These are phyloP conservation scores for Patella pellucida DNA, from an alignment of 2,888 invertebrate genomes.

Conservation along the genomic window DNA sequence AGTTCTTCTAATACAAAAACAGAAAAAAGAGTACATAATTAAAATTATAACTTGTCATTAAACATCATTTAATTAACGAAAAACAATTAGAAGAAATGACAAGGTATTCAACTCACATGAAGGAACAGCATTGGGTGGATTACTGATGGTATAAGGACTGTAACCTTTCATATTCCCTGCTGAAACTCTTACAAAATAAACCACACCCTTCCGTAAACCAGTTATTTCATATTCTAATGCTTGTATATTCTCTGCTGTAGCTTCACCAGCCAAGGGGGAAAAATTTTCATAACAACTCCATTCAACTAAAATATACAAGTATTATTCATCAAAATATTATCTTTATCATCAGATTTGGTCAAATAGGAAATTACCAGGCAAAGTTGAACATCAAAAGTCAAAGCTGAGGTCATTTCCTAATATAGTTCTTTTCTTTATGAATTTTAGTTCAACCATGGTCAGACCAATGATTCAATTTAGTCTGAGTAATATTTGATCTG, in stretches of 20 bases:
- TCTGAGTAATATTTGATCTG: no score
- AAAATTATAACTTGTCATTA: no score
- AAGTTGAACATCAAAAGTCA: no score
- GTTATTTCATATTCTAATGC: slow-evolving; percentile 77
- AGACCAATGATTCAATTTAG: no score
- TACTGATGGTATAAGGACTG: slow-evolving; percentile 82
- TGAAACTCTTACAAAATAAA: slow-evolving; percentile 91
- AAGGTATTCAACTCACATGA: slow-evolving; percentile 80
- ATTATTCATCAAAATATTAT: no score
- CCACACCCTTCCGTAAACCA: slow-evolving; percentile 86
- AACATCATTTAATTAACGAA: no score
- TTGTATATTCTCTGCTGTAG: slow-evolving; percentile 78
- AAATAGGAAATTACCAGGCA: no score
- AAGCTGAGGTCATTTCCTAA: no score
- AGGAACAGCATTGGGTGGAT: slow-evolving; percentile 88
- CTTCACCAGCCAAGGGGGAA: slow-evolving; percentile 83
- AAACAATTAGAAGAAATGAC: no score
- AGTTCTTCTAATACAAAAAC: not conserved
- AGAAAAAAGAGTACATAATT: not conserved
- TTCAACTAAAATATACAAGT: slow-evolving; percentile 79
- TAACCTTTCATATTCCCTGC: slow-evolving; percentile 94
- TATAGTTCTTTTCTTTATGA: no score
- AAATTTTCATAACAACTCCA: slow-evolving; percentile 93
- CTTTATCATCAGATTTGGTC: no score
- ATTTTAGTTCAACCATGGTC: no score